Base-by-base conservation (phyloP, 1,140 invertebrate genomes). In the Radopholus similis region DNA sequence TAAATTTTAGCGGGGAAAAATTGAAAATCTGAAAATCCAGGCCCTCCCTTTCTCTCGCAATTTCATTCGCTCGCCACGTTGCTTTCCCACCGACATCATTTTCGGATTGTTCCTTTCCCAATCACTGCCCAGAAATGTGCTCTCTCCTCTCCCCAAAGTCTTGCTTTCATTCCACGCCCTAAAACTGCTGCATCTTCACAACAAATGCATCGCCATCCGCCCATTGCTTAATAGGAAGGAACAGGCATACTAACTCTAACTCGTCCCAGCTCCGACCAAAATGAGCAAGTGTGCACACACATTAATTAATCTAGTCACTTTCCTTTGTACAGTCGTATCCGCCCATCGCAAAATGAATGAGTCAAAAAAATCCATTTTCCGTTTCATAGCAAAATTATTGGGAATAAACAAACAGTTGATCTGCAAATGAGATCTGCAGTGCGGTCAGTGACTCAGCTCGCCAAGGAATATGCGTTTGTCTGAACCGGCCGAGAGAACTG, bases 391-490 rank as follows among this genome's bases (percentile, higher is more conserved):
- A 5, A n/a, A 6, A 47, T 47, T 47, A n/a, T n/a, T n/a, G n/a
- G n/a, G n/a, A n/a, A n/a, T n/a, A n/a, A n/a, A n/a, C n/a, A n/a
- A n/a, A n/a, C n/a, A n/a, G n/a, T n/a, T n/a, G n/a, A n/a, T n/a
- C n/a, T n/a, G n/a, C n/a, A n/a, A n/a, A n/a, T n/a, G n/a, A n/a
- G n/a, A n/a, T n/a, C n/a, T n/a, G n/a, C n/a, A n/a, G n/a, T n/a
- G n/a, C n/a, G n/a, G n/a, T 66, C 37, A 72, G 59, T 60, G 55
- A 13, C 57, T 65, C 35, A 80, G 37, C 63, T 99, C 95, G 64
- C 95, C 95, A 44, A 98, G 83, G 82, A 90, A 98, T 65, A 98
- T 88, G 77, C 90, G 90, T 85, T 97, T 97, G 84, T 99, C 95
- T 85, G 91, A 95, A 9, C 92, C 92, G 32, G 88, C 91, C 1